Evolutionary conservation across 2,797 vertebrate species (phyloP).

Genomic region (Xiphorhynchus erythropygius): DNA sequence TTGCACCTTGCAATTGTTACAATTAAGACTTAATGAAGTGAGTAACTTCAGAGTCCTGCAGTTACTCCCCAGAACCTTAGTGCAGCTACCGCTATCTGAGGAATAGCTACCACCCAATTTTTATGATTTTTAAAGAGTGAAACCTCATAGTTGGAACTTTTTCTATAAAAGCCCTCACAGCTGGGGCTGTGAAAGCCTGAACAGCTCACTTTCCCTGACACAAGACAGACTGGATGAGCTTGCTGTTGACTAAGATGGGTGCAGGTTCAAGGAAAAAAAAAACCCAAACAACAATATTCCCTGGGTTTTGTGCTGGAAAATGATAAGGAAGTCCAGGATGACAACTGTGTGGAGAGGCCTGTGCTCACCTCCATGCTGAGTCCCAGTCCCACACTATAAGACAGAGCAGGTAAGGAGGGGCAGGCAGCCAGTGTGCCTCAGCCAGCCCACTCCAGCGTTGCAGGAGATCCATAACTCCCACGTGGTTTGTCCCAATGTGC

Average conservation of each 20-base stretch:
- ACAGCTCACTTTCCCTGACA: neutral
- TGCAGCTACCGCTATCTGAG: neutral
- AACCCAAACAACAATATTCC: rapidly evolving
- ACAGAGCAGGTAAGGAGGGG: neutral
- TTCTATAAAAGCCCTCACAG: neutral
- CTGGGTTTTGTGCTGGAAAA: neutral
- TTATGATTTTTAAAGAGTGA: neutral
- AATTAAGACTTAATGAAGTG: constrained; percentile 61
- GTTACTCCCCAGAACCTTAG: neutral
- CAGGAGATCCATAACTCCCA: neutral
- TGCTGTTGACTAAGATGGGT: neutral
- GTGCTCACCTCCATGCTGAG: neutral
- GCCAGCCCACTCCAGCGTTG: neutral
- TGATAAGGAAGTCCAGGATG: neutral
- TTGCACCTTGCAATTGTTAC: constrained; percentile 35
- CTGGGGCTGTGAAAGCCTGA: neutral
- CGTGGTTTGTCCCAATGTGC: neutral
- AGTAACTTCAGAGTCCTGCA: constrained; percentile 14
- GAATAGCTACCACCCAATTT: neutral
- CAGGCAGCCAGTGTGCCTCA: neutral
- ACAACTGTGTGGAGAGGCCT: neutral
- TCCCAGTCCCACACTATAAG: rapidly evolving
- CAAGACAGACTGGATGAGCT: neutral
- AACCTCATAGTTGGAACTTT: neutral
- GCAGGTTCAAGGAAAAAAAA: neutral